phyloP scores from a whole-genome alignment of 1,140 invertebrate genomes.

The Cyphomyrmex costatus region DNA sequence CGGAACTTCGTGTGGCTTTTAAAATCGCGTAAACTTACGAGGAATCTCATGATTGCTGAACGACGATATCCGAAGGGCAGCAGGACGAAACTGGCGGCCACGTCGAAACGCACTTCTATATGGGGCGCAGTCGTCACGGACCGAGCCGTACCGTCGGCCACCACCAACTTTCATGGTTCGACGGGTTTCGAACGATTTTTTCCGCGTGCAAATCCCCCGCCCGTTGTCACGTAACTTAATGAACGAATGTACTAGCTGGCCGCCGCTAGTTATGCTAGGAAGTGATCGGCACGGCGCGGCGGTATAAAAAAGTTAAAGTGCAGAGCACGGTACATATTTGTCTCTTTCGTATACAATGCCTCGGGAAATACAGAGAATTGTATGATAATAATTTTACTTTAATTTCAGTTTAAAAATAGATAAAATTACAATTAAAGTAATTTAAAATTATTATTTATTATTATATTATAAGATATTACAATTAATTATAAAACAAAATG shows the following conservation, averaged over 20 bases:
- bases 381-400: not conserved
- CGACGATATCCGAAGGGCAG: constrained; percentile 80
- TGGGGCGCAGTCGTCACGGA: constrained; percentile 77
- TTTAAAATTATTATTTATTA: not conserved
- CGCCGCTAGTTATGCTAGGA: constrained; percentile 74
- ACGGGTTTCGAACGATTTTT: constrained; percentile 78
- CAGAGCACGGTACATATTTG: not conserved
- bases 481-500: not conserved
- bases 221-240: constrained; percentile 54
- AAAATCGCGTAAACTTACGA: constrained; percentile 78
- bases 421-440: not conserved
- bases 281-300: constrained; percentile 74
- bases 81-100: constrained; percentile 82
- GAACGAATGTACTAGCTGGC: constrained; percentile 65
- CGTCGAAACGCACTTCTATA: constrained; percentile 84
- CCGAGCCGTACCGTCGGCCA: constrained; percentile 63
- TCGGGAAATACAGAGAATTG: not conserved
- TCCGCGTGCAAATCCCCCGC: constrained; percentile 49
- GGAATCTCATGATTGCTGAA: constrained; percentile 80
- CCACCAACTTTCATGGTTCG: constrained; percentile 80
- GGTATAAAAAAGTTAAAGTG: constrained; percentile 44
- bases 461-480: not conserved
- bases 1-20: not conserved
- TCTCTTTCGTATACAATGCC: not conserved
- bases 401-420: not conserved